Percentiles rank a stretch among this genome's conserved stretches.
Evolutionary conservation across 2,113 vertebrate species (phyloP).

Genomic region (Apteryx mantelli): DNA sequence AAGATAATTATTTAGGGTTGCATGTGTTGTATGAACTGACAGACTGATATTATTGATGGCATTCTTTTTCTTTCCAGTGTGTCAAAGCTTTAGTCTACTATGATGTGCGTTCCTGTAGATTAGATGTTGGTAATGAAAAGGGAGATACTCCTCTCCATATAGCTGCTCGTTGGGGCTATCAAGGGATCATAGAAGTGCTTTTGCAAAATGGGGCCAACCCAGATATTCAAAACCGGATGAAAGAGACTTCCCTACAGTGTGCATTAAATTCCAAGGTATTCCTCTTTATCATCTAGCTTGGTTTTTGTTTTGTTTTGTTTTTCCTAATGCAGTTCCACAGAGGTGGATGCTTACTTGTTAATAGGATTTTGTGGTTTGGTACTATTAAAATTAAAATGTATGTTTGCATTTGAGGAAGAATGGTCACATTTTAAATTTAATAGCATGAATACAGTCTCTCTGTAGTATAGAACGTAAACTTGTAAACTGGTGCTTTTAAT

Average conservation of each 20-base stretch:
- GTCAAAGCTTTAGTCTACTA: conserved; percentile 98
- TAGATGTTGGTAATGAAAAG: conserved; percentile 93
- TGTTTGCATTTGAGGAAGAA: not conserved
- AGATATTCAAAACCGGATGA: conserved; percentile 83
- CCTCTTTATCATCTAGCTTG: not conserved
- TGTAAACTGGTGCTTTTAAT: not conserved
- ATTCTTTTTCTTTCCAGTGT: conserved; percentile 81
- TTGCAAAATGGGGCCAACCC: conserved; percentile 91
- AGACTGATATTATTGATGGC: not conserved
- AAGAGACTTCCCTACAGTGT: conserved; percentile 87
- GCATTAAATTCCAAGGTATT: conserved; percentile 94
- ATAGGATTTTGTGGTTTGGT: not conserved
- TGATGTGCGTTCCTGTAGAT: conserved; percentile 84
- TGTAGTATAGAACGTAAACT: not conserved
- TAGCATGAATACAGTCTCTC: not conserved
- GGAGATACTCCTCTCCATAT: conserved; percentile 93
- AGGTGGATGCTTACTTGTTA: not conserved
- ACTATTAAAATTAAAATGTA: not conserved
- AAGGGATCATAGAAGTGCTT: conserved; percentile 91
- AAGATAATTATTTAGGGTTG: not conserved
- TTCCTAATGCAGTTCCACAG: not conserved
- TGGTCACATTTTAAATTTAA: not conserved
- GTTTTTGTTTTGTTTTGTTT: not conserved
- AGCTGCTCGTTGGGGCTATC: conserved; percentile 95
- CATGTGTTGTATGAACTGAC: not conserved